A percentile compares a stretch with the other conserved stretches of the same genome.
phyloP scores from a whole-genome alignment of 2,113 vertebrate genomes.

The Rhinolophus ferrumequinum region DNA sequence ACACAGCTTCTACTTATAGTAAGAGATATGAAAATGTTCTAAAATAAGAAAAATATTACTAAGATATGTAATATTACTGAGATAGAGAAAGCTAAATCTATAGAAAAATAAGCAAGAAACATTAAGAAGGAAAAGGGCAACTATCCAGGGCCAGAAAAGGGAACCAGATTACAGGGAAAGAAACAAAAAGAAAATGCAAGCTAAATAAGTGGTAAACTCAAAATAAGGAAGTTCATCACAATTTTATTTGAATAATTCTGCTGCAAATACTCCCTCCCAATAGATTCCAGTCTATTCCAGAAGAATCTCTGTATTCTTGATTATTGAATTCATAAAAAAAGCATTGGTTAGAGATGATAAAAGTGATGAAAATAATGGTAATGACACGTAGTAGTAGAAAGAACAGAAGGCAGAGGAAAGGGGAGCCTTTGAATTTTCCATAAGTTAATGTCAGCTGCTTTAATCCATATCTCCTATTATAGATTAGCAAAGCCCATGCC shows the following conservation, averaged over 20 bases:
- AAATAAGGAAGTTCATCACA: not conserved
- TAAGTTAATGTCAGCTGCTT: not conserved
- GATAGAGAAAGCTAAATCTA: not conserved
- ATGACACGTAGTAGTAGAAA: not conserved
- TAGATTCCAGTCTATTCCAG: not conserved
- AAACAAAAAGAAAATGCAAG: not conserved
- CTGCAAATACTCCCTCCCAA: not conserved
- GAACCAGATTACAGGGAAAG: not conserved
- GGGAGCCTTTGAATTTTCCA: not conserved
- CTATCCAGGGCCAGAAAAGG: not conserved
- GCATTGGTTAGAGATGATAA: not conserved
- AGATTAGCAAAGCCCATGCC: not conserved
- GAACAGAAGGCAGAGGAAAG: not conserved
- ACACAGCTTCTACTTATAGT: not conserved
- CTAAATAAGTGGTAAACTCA: not conserved
- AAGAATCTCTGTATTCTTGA: not conserved
- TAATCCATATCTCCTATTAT: not conserved
- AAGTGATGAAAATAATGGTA: not conserved
- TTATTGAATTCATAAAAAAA: not conserved
- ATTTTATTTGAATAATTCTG: not conserved
- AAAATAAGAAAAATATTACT: not conserved
- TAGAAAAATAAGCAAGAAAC: not conserved
- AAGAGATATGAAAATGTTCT: not conserved
- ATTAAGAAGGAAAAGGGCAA: not conserved
- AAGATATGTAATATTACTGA: not conserved